These are phyloP conservation scores for Rhadinocentrus ornatus DNA, from an alignment of 2,797 vertebrate species.

Conservation along the genomic window DNA sequence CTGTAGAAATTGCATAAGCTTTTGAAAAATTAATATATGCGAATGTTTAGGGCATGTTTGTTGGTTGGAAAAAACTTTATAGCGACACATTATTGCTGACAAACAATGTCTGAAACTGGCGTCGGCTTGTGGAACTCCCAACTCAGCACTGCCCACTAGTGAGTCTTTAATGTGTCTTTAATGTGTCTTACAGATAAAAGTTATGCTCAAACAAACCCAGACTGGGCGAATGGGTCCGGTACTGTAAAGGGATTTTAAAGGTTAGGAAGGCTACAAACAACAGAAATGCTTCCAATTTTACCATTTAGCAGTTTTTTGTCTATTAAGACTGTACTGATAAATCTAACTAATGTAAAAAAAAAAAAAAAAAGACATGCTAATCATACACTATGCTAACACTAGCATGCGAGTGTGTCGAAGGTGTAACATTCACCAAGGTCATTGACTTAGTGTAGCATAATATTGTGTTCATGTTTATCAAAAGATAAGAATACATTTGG, in stretches of 20 bases:
- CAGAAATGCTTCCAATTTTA: not conserved
- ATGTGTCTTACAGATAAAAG: not conserved
- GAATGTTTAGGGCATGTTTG: too few relatives aligned
- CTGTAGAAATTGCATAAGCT: too few relatives aligned
- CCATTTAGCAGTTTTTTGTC: not conserved
- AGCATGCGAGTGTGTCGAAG: not conserved
- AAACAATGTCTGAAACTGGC: too few relatives aligned
- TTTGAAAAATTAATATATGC: too few relatives aligned
- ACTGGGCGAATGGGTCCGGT: not conserved
- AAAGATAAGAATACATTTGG: not conserved
- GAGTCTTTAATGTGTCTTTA: too few relatives aligned
- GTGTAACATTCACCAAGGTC: not conserved
- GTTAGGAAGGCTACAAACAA: not conserved
- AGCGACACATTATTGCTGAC: too few relatives aligned
- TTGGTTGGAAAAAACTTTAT: too few relatives aligned
- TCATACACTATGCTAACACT: not conserved
- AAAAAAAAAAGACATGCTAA: too few relatives aligned
- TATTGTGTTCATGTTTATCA: not conserved
- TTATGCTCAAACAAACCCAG: not conserved
- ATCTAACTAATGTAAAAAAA: not conserved
- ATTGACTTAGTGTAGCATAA: not conserved
- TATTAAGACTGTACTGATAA: not conserved
- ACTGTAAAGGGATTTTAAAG: not conserved
- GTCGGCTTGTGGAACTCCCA: too few relatives aligned
- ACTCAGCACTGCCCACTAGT: too few relatives aligned